Base-by-base conservation (phyloP, 2,797 vertebrate species). In the Pelobates cultripes region DNA sequence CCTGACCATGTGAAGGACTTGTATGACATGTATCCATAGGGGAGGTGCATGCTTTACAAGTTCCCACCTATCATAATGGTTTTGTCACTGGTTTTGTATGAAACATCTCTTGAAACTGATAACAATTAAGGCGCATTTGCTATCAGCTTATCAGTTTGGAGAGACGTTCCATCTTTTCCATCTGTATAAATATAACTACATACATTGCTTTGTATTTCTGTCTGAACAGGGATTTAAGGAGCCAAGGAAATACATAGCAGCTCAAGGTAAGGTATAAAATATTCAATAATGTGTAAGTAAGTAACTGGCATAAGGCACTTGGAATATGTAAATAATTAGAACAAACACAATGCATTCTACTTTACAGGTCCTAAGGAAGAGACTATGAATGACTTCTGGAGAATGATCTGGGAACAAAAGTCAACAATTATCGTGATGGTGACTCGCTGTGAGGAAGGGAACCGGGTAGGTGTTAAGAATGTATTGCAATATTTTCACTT, bases 331-430 rank as follows among this genome's bases (percentile, higher is more conserved):
- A 51, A 51, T 51, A 51, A 51, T 12, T 9, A 57, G 13, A 57
- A 15, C 9, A 57, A 7, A 57, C 15, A 64, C 55, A 43, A 3
- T 75, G 13, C 15, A 28, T 8, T 14, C 53, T 43, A 41, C 13
- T 77, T 42, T 45, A n/a, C 57, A 99, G 97, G 98, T 0, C 98
- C 98, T 8, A 97, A 98, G 85, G 97, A 98, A 1, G 97, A 99
- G 87, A 99, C 97, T 0, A 90, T 96, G 1, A 86, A 89, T 82
- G 96, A 99, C 87, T 99, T 99, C 90, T 99, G 98, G 98, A 96
- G 95, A 90, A 99, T 99, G 98, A 90, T 99, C 85, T 99, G 97
- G 98, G 98, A 99, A 84, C 97, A 99, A 86, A 96, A 99, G 82
- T 95, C 95, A 66, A 97, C 98, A 0, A 94, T 99, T 76, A 96